phyloP scores from a whole-genome alignment of 2,113 vertebrate genomes.

The Oryzias woworae region DNA sequence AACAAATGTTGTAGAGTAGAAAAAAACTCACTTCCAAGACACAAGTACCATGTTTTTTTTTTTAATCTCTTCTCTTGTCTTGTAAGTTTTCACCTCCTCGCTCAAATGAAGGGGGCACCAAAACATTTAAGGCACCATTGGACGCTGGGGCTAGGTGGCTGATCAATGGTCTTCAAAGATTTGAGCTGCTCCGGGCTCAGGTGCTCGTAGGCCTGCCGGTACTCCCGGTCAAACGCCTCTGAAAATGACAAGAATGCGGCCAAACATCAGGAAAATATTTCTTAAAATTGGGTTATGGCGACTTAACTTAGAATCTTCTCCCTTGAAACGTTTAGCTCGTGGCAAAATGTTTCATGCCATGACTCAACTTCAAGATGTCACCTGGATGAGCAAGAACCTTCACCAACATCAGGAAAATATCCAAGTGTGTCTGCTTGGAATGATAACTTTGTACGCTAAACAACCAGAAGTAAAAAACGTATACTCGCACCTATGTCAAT shows the following conservation, averaged over 20 bases:
- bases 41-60: slow-evolving; percentile 60
- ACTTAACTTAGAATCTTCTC: neutral
- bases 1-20: slow-evolving; percentile 1
- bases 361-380: too few species aligned
- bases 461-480: too few species aligned
- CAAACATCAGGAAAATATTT: neutral
- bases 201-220: slow-evolving; percentile 82
- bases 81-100: neutral
- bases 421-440: too few species aligned
- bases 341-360: neutral
- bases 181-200: slow-evolving; percentile 84
- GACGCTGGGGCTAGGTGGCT: slow-evolving; percentile 80
- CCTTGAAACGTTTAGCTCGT: neutral
- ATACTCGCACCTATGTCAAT: slow-evolving; percentile 92
- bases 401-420: too few species aligned
- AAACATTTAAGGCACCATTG: slow-evolving; percentile 92
- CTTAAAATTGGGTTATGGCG: too few species aligned
- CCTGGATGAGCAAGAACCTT: too few species aligned
- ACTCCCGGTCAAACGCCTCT: slow-evolving; percentile 97
- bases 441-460: too few species aligned
- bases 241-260: neutral
- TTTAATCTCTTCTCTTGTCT: neutral
- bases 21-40: slow-evolving; percentile 26
- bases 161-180: slow-evolving; percentile 84
- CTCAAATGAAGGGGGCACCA: slow-evolving; percentile 87